Percentiles rank a stretch among this genome's conserved stretches.
These are phyloP conservation scores for human (Homo sapiens) DNA, from an alignment of 2,113 vertebrate species.

Conservation along the genomic window DNA sequence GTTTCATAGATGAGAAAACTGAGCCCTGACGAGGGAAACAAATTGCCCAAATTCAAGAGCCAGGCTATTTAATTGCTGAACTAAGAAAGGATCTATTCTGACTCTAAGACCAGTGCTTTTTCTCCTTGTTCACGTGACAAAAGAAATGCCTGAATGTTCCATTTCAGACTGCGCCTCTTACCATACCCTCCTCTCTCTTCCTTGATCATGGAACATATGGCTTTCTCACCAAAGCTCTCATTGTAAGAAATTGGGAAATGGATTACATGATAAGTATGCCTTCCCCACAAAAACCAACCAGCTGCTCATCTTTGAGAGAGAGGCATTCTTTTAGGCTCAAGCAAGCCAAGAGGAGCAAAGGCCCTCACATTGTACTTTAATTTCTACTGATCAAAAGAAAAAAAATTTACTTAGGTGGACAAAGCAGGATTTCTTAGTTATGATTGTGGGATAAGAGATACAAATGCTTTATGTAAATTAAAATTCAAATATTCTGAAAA, in stretches of 20 bases:
- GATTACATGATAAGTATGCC: too few relatives aligned
- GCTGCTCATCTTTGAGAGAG: background rate
- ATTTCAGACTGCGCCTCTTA: accelerated
- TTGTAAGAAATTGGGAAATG: background rate
- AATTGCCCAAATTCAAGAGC: background rate
- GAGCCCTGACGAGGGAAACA: background rate
- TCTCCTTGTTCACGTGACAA: background rate
- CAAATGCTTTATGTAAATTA: background rate
- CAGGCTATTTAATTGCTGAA: background rate
- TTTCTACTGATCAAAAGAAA: background rate
- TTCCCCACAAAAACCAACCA: background rate
- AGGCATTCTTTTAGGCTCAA: background rate
- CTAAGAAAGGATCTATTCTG: background rate
- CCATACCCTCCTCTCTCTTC: background rate
- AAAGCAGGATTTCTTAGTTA: background rate
- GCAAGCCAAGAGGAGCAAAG: background rate
- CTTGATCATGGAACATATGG: background rate
- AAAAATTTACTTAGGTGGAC: background rate
- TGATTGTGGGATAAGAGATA: background rate
- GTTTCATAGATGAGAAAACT: background rate
- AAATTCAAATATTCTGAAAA: background rate
- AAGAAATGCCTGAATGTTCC: background rate
- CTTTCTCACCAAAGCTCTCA: background rate
- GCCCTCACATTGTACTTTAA: background rate
- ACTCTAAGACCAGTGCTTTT: background rate